Conservation (phyloP, 2,797 vertebrate genomes). For the Eidolon dupreanum region DNA sequence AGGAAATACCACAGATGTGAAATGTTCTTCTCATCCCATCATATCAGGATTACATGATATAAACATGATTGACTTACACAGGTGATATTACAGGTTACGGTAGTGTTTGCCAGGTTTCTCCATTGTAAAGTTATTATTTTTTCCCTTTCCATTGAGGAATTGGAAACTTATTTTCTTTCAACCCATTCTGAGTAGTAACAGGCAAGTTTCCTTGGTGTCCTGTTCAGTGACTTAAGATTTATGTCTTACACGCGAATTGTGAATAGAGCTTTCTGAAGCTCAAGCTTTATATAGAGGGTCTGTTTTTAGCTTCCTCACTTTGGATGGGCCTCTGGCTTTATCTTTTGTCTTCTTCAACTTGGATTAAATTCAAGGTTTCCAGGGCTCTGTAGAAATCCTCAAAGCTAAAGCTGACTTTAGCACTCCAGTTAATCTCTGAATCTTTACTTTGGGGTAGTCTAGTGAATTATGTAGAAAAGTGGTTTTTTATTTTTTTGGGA, state of each 20-base stretch:
- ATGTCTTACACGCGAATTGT: neutral
- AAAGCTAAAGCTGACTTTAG: neutral
- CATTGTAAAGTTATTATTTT: neutral
- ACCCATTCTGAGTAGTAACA: neutral
- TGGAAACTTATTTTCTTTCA: constrained; percentile 21
- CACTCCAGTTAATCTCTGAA: neutral
- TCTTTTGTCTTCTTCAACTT: neutral
- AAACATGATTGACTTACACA: neutral
- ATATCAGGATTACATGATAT: neutral
- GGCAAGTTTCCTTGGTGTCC: neutral
- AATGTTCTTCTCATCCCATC: neutral
- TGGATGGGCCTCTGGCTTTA: neutral
- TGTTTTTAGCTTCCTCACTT: neutral
- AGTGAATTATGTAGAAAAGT: constrained; percentile 29
- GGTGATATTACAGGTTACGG: neutral
- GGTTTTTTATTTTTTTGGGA: no score
- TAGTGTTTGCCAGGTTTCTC: neutral
- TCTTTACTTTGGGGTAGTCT: neutral
- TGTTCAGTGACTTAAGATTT: neutral
- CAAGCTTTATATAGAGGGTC: neutral
- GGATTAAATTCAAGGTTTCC: constrained; percentile 7
- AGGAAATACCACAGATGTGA: neutral
- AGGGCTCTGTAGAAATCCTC: constrained; percentile 14
- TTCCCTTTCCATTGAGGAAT: neutral
- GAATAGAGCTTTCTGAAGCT: neutral